Evolutionary conservation across 2,888 invertebrate species (phyloP).

Genomic region (Oligia fasciuncula): DNA sequence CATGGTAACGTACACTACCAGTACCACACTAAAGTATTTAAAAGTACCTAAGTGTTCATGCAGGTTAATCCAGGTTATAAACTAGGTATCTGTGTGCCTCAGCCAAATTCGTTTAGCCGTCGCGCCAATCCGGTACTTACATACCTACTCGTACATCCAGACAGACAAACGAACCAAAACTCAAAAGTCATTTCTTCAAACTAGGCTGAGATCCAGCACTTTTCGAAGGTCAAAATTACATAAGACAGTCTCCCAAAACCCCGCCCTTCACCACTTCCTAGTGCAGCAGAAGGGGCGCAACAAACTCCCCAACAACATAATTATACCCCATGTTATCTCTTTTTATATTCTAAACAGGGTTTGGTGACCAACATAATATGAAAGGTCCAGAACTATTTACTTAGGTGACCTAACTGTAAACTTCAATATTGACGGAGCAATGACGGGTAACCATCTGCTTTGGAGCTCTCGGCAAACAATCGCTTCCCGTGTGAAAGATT

Average conservation of each 20-base stretch:
- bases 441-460: constrained; percentile 70
- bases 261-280: not conserved
- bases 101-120: not conserved
- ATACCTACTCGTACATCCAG: not conserved
- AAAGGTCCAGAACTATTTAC: constrained; percentile 53
- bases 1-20: not conserved
- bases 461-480: constrained; percentile 74
- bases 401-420: constrained; percentile 68
- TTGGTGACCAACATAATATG: constrained; percentile 41
- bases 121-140: not conserved
- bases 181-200: not conserved
- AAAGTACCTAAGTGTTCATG: not conserved
- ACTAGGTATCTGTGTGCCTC: not conserved
- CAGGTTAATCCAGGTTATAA: not conserved
- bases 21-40: not conserved
- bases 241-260: not conserved
- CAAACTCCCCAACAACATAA: not conserved
- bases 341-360: constrained; percentile 30
- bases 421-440: constrained; percentile 78
- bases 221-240: not conserved
- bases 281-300: not conserved
- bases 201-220: not conserved
- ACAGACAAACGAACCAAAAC: too few relatives aligned
- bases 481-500: constrained; percentile 81
- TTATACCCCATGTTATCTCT: constrained; percentile 7